Evolutionary conservation across 2,797 vertebrate species (phyloP).

Genomic region (Schizopygopsis malacanthus): DNA sequence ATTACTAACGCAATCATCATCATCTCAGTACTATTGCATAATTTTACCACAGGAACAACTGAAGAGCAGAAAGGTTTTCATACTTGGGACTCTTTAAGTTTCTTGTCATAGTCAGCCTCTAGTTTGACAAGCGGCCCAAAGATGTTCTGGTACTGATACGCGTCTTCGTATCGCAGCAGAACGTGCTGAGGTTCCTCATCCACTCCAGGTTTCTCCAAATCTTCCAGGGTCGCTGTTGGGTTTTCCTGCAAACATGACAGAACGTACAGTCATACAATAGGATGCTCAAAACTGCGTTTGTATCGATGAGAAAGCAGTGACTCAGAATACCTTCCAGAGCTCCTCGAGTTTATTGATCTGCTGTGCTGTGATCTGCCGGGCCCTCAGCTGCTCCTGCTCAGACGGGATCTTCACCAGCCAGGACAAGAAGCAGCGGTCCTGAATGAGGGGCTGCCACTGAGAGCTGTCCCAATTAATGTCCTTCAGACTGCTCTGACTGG

Average conservation of each 20-base stretch:
- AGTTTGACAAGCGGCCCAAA: constrained; percentile 98
- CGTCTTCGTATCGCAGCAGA: constrained; percentile 96
- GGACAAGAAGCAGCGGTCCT: constrained; percentile 97
- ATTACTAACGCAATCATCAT: neutral
- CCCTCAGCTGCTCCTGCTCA: constrained; percentile 95
- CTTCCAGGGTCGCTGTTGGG: constrained; percentile 94
- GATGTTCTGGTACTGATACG: constrained; percentile 99
- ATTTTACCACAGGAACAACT: neutral
- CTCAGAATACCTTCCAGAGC: constrained; percentile 90
- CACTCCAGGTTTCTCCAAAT: constrained; percentile 97
- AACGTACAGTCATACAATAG: neutral
- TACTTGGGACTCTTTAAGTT: constrained; percentile 98
- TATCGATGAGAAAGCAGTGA: too few relatives aligned
- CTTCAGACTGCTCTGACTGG: constrained; percentile 98
- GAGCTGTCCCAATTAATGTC: constrained; percentile 99
- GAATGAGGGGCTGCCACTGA: constrained; percentile 98
- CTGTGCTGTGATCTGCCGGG: constrained; percentile 96
- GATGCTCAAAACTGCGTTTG: too few relatives aligned
- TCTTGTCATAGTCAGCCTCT: constrained; percentile 99
- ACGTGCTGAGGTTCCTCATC: constrained; percentile 98
- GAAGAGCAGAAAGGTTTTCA: neutral
- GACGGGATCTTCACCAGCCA: constrained; percentile 99
- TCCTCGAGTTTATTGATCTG: constrained; percentile 99
- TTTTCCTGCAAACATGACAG: constrained; percentile 84
- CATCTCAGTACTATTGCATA: neutral